A percentile compares a stretch with the other conserved stretches of the same genome.
Conservation (phyloP, 2,113 vertebrate species). For the Sinocyclocheilus rhinocerous region DNA sequence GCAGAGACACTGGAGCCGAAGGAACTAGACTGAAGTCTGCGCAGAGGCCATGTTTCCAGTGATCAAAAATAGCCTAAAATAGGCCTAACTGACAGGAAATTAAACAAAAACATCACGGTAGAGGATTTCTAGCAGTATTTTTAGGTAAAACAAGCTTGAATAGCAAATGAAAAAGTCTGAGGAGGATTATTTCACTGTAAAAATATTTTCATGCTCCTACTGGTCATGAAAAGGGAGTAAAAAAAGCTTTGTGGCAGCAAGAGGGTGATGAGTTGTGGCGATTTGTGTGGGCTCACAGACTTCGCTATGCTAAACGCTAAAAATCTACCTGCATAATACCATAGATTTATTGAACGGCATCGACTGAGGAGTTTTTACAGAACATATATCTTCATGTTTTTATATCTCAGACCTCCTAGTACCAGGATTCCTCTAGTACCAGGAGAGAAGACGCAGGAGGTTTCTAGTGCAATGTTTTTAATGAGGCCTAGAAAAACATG, state of each 20-base stretch:
- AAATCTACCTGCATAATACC: conserved; percentile 61
- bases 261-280: conserved; percentile 34
- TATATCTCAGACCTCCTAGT: not conserved
- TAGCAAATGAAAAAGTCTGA: not conserved
- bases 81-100: conserved; percentile 44
- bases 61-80: conserved; percentile 44
- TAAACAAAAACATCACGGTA: conserved; percentile 44
- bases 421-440: conserved; percentile 34
- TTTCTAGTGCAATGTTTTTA: conserved; percentile 38
- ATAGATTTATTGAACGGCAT: conserved; percentile 65
- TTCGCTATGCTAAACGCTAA: conserved; percentile 53
- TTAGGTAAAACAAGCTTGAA: conserved; percentile 34
- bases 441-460: conserved; percentile 38
- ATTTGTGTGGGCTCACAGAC: conserved; percentile 57
- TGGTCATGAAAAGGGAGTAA: conserved; percentile 21
- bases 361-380: conserved; percentile 54
- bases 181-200: conserved; percentile 45
- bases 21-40: not conserved
- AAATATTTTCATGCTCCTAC: conserved; percentile 49
- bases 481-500: conserved; percentile 48
- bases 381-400: conserved; percentile 50
- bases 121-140: conserved; percentile 27
- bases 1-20: not conserved
- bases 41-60: conserved; percentile 25
- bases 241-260: conserved; percentile 15